A percentile compares a stretch with the other conserved stretches of the same genome.
phyloP scores from a whole-genome alignment of 1,140 invertebrate genomes.

The Drosophila nasuta region DNA sequence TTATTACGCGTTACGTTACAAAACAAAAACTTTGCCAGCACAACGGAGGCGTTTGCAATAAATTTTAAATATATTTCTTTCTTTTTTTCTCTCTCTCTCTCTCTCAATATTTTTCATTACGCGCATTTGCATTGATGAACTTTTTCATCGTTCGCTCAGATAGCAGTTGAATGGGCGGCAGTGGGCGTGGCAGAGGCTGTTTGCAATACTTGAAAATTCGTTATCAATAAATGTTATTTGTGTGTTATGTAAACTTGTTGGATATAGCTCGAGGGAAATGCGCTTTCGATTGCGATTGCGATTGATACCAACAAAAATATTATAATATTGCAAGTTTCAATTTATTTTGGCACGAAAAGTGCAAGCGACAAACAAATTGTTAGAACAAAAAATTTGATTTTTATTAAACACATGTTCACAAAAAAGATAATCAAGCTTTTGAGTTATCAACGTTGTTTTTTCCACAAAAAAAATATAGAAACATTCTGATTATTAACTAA shows the following conservation, averaged over 20 bases:
- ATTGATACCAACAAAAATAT: not conserved
- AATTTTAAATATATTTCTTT: conserved; percentile 67
- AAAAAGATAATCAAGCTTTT: not conserved
- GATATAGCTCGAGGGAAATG: not conserved
- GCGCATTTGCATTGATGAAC: conserved; percentile 57
- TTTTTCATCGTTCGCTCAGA: conserved; percentile 36
- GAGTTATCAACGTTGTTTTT: not conserved
- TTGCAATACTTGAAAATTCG: conserved; percentile 65
- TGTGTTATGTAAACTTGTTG: conserved; percentile 42
- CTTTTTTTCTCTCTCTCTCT: conserved; percentile 2
- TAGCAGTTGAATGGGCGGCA: not conserved
- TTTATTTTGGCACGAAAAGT: conserved; percentile 10
- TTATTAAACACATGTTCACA: not conserved
- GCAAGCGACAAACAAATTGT: conserved; percentile 3
- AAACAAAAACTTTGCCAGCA: conserved; percentile 31
- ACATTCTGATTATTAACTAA: no score
- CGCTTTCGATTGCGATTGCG: not conserved
- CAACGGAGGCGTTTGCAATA: conserved; percentile 52
- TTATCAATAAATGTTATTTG: conserved; percentile 74
- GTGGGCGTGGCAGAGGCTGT: conserved; percentile 2
- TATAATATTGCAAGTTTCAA: conserved; percentile 1
- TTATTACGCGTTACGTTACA: conserved; percentile 56
- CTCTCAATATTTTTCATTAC: conserved; percentile 26
- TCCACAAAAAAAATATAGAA: not conserved
- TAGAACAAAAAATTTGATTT: not conserved